These are phyloP conservation scores for Ypsolopha scabrella DNA, from an alignment of 2,888 invertebrate genomes.

Conservation along the genomic window DNA sequence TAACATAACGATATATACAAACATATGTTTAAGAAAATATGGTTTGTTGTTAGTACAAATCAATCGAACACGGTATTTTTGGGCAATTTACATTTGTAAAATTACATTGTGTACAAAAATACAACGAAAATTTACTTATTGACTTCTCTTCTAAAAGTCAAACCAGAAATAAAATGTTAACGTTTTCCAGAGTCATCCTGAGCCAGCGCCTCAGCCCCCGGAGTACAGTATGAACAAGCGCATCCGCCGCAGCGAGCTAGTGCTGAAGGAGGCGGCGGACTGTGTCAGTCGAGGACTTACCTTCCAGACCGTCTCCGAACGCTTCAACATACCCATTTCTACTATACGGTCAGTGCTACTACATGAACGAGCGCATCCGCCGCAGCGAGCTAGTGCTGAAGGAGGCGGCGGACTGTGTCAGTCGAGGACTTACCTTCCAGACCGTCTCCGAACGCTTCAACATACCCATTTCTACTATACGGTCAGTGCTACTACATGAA, in stretches of 20 bases:
- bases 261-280: conserved; percentile 78
- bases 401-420: conserved; percentile 86
- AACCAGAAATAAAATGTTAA: no score
- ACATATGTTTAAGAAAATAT: no score
- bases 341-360: conserved; percentile 73
- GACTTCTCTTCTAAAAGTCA: no score
- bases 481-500: conserved; percentile 31
- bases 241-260: conserved; percentile 81
- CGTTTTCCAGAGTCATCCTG: no score
- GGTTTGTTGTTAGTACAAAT: no score
- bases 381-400: conserved; percentile 77
- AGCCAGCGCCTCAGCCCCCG: conserved; percentile 13
- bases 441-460: conserved; percentile 89
- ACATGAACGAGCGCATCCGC: conserved; percentile 40
- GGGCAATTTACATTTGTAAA: no score
- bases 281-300: conserved; percentile 89
- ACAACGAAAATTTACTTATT: neutral
- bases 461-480: conserved; percentile 88
- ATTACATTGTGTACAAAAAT: neutral
- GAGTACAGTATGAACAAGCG: conserved; percentile 60
- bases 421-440: conserved; percentile 89
- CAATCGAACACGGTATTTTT: no score
- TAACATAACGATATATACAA: no score
- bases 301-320: conserved; percentile 88
- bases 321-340: conserved; percentile 89